Percentiles rank a stretch among this genome's conserved stretches.
phyloP scores from a whole-genome alignment of 2,113 vertebrate species.

The Phylloscopus whistleri region DNA sequence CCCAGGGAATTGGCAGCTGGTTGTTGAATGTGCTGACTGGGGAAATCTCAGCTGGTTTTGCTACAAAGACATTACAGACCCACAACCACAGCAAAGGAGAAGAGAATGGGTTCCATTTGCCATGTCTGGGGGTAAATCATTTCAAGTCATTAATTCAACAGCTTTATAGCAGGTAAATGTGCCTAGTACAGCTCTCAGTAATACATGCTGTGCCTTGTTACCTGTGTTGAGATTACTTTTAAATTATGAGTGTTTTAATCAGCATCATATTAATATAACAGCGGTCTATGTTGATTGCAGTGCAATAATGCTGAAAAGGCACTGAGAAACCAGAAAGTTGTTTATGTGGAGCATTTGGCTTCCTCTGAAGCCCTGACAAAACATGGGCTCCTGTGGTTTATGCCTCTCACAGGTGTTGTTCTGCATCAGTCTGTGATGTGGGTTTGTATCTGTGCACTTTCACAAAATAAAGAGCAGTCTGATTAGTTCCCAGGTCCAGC shows the following conservation, averaged over 20 bases:
- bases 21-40: neutral
- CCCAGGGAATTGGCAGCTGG: neutral
- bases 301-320: neutral
- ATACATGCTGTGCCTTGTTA: neutral
- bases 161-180: neutral
- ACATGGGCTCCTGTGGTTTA: neutral
- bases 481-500: neutral
- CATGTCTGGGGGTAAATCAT: neutral
- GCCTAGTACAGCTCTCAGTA: neutral
- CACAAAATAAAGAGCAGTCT: neutral
- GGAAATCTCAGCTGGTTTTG: neutral
- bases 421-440: neutral
- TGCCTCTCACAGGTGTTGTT: neutral
- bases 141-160: neutral
- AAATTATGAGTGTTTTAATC: neutral
- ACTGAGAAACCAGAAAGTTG: neutral
- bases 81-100: neutral
- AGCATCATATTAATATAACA: neutral
- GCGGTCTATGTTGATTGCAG: neutral
- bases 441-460: neutral
- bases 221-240: neutral
- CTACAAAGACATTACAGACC: neutral
- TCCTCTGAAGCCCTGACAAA: neutral
- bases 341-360: neutral
- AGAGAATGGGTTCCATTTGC: neutral